These are phyloP conservation scores for Venturia canescens DNA, from an alignment of 1,140 invertebrate genomes.

Conservation along the genomic window DNA sequence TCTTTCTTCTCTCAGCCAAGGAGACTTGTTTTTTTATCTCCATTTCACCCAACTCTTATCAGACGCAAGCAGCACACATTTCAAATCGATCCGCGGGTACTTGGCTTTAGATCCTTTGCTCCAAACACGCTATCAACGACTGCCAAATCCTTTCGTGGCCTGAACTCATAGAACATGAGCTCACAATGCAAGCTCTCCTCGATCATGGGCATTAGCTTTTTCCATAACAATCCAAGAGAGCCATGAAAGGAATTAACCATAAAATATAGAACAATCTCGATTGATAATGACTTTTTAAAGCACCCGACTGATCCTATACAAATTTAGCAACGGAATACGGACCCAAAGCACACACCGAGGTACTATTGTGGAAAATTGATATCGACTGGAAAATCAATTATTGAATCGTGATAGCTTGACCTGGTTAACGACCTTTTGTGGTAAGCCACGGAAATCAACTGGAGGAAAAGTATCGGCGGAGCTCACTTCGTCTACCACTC, in stretches of 20 bases:
- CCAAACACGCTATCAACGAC: background rate
- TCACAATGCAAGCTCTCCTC: background rate
- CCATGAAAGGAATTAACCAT: background rate
- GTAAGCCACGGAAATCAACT: slow-evolving; percentile 6
- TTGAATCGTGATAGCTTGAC: slow-evolving; percentile 10
- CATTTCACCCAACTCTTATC: background rate
- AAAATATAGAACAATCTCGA: background rate
- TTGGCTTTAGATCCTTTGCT: background rate
- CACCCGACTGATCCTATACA: no score
- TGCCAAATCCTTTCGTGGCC: background rate
- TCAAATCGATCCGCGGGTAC: slow-evolving; percentile 21
- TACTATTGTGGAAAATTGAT: slow-evolving; percentile 8
- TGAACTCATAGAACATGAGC: slow-evolving; percentile 9
- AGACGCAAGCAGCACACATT: slow-evolving; percentile 12
- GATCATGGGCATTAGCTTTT: background rate
- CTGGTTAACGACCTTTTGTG: slow-evolving; percentile 8
- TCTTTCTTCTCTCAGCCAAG: background rate
- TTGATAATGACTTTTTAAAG: background rate
- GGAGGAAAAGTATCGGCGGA: background rate
- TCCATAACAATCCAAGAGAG: background rate
- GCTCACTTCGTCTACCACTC: background rate
- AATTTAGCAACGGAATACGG: no score
- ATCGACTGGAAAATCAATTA: slow-evolving; percentile 22
- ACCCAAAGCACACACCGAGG: background rate
- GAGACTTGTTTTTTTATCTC: background rate